Evolutionary conservation across 2,888 invertebrate genomes (phyloP).

Genomic region (Ferdinandea cuprea): DNA sequence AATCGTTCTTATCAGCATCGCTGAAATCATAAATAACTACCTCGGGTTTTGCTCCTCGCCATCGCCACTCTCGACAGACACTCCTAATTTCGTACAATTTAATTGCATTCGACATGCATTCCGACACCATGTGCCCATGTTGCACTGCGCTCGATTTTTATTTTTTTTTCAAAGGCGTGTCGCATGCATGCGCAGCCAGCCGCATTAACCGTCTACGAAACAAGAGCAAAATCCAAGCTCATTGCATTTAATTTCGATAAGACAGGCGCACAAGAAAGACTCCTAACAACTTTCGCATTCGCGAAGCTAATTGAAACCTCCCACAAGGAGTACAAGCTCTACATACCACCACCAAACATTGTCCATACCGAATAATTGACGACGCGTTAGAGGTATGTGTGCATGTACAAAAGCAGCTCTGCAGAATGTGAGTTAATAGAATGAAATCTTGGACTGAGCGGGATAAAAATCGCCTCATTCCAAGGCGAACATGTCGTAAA

Average conservation of each 20-base stretch:
- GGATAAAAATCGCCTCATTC: conserved; percentile 52
- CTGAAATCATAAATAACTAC: conserved; percentile 52
- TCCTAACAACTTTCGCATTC: conserved; percentile 59
- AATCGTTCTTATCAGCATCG: conserved; percentile 49
- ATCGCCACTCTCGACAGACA: conserved; percentile 45
- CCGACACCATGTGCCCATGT: conserved; percentile 64
- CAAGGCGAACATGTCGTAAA: conserved; percentile 73
- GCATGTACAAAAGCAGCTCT: conserved; percentile 13
- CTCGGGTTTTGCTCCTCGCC: neutral
- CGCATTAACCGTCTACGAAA: conserved; percentile 45
- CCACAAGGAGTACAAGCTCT: conserved; percentile 47
- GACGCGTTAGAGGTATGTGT: neutral
- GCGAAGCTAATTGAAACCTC: conserved; percentile 70
- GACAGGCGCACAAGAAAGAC: conserved; percentile 40
- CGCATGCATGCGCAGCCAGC: conserved; percentile 63
- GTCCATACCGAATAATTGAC: neutral
- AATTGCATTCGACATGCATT: conserved; percentile 75
- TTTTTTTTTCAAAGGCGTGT: conserved; percentile 60
- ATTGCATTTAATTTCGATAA: conserved; percentile 72
- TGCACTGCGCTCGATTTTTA: conserved; percentile 22
- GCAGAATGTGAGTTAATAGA: conserved; percentile 57
- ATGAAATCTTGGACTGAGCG: conserved; percentile 29
- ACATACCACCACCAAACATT: neutral
- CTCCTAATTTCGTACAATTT: conserved; percentile 73
- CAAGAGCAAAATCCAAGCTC: conserved; percentile 68